Evolutionary conservation across 2,113 vertebrate species (phyloP).

Genomic region (Tetraodon nigroviridis): DNA sequence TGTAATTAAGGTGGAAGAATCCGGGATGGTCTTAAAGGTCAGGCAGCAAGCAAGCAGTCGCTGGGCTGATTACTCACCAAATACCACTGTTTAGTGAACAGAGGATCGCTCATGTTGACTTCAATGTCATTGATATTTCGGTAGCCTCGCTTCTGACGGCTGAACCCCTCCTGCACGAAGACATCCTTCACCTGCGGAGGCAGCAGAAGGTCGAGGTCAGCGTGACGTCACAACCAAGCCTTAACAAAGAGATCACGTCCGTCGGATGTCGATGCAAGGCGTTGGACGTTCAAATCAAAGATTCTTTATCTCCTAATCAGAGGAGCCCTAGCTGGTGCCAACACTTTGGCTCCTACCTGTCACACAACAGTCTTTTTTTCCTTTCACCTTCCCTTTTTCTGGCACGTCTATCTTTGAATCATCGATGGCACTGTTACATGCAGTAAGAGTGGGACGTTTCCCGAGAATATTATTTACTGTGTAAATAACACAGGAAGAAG

Average conservation of each 20-base stretch:
- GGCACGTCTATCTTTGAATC: conserved; percentile 39
- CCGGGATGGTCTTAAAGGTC: conserved; percentile 53
- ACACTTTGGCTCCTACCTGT: conserved; percentile 9
- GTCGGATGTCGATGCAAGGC: too few relatives aligned
- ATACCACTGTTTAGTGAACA: conserved; percentile 98
- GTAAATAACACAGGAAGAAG: conserved; percentile 22
- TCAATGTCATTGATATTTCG: conserved; percentile 89
- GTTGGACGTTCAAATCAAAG: conserved; percentile 39
- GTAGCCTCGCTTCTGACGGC: conserved; percentile 90
- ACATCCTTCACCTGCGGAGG: conserved; percentile 84
- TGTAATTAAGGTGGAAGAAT: conserved; percentile 49
- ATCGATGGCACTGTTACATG: neutral
- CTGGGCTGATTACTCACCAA: conserved; percentile 81
- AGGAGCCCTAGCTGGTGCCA: conserved; percentile 33
- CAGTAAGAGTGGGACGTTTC: conserved; percentile 21
- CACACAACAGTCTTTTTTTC: conserved; percentile 24
- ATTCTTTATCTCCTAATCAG: conserved; percentile 35
- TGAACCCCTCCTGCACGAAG: conserved; percentile 88
- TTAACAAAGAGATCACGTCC: neutral
- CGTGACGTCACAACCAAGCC: neutral
- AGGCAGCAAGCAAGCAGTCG: conserved; percentile 34
- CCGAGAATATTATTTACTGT: conserved; percentile 4
- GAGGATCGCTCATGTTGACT: conserved; percentile 93
- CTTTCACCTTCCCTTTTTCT: conserved; percentile 32
- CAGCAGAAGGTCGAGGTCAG: conserved; percentile 7